Base-by-base conservation (phyloP, 1,140 invertebrate genomes). In the Drosophila dunni region DNA sequence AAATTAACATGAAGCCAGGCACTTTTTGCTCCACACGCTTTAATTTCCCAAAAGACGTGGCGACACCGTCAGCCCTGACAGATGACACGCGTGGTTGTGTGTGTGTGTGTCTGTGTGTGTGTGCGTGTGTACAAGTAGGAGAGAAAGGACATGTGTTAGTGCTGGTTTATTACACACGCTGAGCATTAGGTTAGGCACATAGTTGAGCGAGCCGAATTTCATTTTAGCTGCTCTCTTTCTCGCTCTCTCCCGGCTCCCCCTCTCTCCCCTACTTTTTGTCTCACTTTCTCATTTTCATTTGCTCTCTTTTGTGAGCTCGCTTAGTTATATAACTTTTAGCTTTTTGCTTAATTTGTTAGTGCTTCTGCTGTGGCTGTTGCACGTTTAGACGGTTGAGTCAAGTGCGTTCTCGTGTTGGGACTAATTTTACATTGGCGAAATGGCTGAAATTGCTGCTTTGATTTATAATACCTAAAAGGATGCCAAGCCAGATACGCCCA, bases 1-100 rank as follows among this genome's bases (percentile, higher is more conserved):
- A 88, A 88, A 88, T 88, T 88, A 88, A 88, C 84, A 88, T 88
- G 84, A 89, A 86, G 84, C 83, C 69, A 75, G 80, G 83, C 84
- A 83, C 83, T 88, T 88, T 86, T 89, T 89, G 74, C 74, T 69
- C 56, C 65, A 88, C 80, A 88, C 77, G 80, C 84, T 88, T 88
- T 84, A 89, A 88, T 88, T 88, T 88, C 84, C 84, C 84, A 79
- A 84, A 84, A 84, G 84, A 84, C 84, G 70, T 33, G 51, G 20
- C 54, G 62, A 71, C 71, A 68, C 56, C 51, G 48, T 44, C 61
- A 64, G 38, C 61, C 38, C 61, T 64, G 61, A 64, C 75, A 65
- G 34, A 38, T 61, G 53, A 46, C 60, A 53, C 64, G 33, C 46
- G 38, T 63, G 33, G 24, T 29, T 54, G 63, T 53, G 51, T 69